Evolutionary conservation across 2,113 vertebrate species (phyloP).

Genomic region (Ophthalmolycus amberensis): DNA sequence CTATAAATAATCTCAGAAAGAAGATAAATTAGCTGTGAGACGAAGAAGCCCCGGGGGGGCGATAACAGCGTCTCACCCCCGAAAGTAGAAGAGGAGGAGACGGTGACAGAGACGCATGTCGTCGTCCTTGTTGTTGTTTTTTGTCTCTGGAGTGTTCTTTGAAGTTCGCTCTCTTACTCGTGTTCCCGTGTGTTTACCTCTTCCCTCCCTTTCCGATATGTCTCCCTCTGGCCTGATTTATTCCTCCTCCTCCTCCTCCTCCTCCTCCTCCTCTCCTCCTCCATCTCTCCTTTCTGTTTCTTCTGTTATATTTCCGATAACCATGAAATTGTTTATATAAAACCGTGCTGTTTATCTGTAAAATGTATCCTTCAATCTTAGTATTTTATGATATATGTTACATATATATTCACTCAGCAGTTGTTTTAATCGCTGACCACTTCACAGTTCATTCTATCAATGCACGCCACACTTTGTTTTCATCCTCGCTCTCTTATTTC

Average conservation of each 20-base stretch:
- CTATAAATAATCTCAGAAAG: background rate
- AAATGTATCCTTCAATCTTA: background rate
- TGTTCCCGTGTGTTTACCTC: constrained; percentile 11
- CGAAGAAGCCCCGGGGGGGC: background rate
- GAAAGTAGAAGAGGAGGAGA: constrained; percentile 1
- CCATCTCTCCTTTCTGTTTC: background rate
- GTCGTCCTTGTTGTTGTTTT: background rate
- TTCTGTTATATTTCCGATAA: background rate
- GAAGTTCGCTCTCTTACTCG: constrained; percentile 2
- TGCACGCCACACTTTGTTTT: background rate
- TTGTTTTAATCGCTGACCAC: too few relatives aligned
- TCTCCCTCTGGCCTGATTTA: background rate
- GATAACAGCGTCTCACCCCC: background rate
- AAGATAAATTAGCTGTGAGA: fast-evolving
- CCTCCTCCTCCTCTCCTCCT: background rate
- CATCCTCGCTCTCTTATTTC: background rate
- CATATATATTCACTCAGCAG: background rate
- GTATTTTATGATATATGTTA: background rate
- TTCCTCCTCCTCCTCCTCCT: constrained; percentile 3
- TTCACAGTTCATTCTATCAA: background rate
- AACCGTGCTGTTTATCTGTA: background rate
- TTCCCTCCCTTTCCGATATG: background rate
- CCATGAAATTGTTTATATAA: background rate
- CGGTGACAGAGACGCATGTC: constrained; percentile 9
- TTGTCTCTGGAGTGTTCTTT: constrained; percentile 12